Evolutionary conservation across 2,888 invertebrate genomes (phyloP), one percentile per base, ranked within the genome.

Genomic region (Acanthococcus lagerstroemiae): DNA sequence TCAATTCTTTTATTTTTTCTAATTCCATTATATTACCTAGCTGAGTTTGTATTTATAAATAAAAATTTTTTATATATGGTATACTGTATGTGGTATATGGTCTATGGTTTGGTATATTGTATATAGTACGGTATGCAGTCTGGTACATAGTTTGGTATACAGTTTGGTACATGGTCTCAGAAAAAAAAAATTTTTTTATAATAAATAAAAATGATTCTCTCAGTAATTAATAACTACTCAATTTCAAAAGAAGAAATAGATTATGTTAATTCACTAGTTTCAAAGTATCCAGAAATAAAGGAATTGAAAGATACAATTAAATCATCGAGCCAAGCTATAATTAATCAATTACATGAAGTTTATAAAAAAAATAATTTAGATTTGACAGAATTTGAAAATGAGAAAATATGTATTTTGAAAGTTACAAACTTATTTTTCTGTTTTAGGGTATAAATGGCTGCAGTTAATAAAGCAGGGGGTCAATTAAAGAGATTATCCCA

Each of bases 21-120:
- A 52, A 21, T 52, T 52, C 52, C 52, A 52, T 52, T 19, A 50
- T n/a, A n/a, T n/a, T n/a, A n/a, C n/a, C n/a, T n/a, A n/a, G n/a
- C n/a, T n/a, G n/a, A n/a, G n/a, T n/a, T n/a, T n/a, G n/a, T n/a
- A n/a, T 50, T 50, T 50, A 50, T 52, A 21, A 52, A 9, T 52
- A 22, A 52, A 52, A 21, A 21, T 21, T 21, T n/a, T 22, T 21
- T 52, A 24, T 52, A 15, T 12, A 21, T 52, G 9, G 52, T 52
- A 52, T 52, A 52, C 22, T 21, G 52, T 52, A 52, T 52, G 22
- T 52, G 15, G 52, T 52, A 21, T 52, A 37, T 37, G n/a, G 37
- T 37, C n/a, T 37, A 37, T 37, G 37, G 37, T 37, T n/a, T 37
- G 37, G 37, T 37, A 37, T 9, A 9, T 37, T 19, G 52, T 52